A percentile compares a stretch with the other conserved stretches of the same genome.
Evolutionary conservation across 2,888 invertebrate species (phyloP).

Genomic region (Lamproptera curius): DNA sequence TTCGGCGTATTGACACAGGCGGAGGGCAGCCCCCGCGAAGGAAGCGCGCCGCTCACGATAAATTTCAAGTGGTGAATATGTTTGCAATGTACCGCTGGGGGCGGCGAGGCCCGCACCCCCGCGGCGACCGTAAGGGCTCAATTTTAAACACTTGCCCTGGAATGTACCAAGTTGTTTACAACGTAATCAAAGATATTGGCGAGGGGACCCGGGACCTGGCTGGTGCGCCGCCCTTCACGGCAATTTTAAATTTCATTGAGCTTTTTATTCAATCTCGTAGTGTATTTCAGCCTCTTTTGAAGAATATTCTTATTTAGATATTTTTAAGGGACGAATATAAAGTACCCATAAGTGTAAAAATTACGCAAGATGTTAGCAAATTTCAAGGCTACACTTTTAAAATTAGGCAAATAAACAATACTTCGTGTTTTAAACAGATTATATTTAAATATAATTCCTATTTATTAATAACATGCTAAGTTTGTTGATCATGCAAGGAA

Average conservation of each 20-base stretch:
- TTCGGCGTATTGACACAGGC: conserved; percentile 69
- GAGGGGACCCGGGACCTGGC: conserved; percentile 29
- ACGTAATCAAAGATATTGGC: conserved; percentile 47
- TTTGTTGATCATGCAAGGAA: too few relatives aligned
- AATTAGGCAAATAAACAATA: too few relatives aligned
- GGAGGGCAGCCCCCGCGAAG: conserved; percentile 27
- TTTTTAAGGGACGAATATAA: too few relatives aligned
- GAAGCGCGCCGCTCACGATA: conserved; percentile 65
- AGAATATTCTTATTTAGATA: too few relatives aligned
- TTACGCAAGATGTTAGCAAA: too few relatives aligned
- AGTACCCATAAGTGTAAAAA: too few relatives aligned
- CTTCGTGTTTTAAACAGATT: too few relatives aligned
- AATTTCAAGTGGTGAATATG: conserved; percentile 74
- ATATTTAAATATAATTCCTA: too few relatives aligned
- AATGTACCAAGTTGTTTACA: conserved; percentile 66
- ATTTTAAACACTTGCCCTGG: conserved; percentile 60
- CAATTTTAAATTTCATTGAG: neutral
- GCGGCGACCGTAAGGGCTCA: conserved; percentile 36
- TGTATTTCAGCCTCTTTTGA: too few relatives aligned
- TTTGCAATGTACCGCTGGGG: conserved; percentile 65
- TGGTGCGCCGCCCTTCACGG: neutral
- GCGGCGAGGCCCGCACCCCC: conserved; percentile 39
- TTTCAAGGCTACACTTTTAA: too few relatives aligned
- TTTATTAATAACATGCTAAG: too few relatives aligned
- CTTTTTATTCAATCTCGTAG: too few relatives aligned